A percentile compares a stretch with the other conserved stretches of the same genome.
Conservation (phyloP, 2,113 vertebrate genomes). For the Muntiacus muntjak region DNA sequence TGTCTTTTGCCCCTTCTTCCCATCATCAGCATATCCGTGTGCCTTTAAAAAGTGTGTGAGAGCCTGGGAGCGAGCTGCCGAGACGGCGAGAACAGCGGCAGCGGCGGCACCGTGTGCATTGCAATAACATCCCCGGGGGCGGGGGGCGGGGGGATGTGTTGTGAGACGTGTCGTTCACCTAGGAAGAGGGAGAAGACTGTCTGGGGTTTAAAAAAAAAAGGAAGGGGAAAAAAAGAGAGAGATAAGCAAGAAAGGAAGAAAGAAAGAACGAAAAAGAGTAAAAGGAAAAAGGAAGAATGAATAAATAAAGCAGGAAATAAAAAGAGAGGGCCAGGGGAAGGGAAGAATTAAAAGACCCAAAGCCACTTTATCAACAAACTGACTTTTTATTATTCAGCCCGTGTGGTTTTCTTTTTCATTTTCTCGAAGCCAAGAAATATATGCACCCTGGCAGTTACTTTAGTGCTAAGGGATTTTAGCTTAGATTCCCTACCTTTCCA, state of each 20-base stretch:
- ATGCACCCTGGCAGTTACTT: constrained; percentile 67
- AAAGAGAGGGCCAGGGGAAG: neutral
- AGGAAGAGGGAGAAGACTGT: constrained; percentile 25
- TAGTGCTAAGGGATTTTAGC: constrained; percentile 10
- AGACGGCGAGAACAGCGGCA: constrained; percentile 53
- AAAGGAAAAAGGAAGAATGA: neutral
- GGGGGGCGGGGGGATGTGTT: constrained; percentile 6
- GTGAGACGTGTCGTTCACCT: constrained; percentile 65
- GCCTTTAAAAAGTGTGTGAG: constrained; percentile 71
- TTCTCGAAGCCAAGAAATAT: neutral
- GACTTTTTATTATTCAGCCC: constrained; percentile 49
- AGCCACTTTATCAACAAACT: constrained; percentile 44
- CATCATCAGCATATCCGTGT: constrained; percentile 30
- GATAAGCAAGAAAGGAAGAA: neutral
- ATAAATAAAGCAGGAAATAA: neutral
- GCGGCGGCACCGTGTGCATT: constrained; percentile 69
- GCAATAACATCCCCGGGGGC: constrained; percentile 69
- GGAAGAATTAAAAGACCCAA: constrained; percentile 26
- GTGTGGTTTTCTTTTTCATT: neutral
- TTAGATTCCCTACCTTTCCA: neutral
- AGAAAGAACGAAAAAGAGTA: neutral
- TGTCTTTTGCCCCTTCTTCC: neutral
- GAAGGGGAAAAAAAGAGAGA: neutral
- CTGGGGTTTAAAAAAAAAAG: neutral
- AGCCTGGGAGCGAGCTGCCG: constrained; percentile 57